Conservation (phyloP, 2,113 vertebrate species). For the Microcebus lehilahytsara region DNA sequence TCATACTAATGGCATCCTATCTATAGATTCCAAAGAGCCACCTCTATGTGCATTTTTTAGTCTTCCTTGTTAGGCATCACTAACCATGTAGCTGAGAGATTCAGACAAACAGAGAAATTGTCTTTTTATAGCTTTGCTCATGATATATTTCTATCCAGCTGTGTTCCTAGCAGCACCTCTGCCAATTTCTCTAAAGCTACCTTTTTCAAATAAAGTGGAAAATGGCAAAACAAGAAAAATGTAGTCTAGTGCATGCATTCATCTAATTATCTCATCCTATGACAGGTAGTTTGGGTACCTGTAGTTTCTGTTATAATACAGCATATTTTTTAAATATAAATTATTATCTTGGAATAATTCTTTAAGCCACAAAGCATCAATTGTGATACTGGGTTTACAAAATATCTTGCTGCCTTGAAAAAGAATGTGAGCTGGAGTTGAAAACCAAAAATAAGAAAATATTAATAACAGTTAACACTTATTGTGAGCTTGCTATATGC, state of each 20-base stretch:
- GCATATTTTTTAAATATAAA: background rate
- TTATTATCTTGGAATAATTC: background rate
- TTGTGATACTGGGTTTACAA: background rate
- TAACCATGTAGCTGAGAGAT: constrained; percentile 28
- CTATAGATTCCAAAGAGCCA: background rate
- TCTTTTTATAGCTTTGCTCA: constrained; percentile 42
- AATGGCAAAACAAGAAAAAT: constrained; percentile 36
- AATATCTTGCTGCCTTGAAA: background rate
- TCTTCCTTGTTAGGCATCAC: constrained; percentile 63
- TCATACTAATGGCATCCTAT: constrained; percentile 27
- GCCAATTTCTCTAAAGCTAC: constrained; percentile 35
- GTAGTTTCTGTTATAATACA: background rate
- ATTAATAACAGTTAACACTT: background rate
- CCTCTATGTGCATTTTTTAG: background rate
- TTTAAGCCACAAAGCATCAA: background rate
- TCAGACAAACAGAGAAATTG: background rate
- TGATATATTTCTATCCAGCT: constrained; percentile 44
- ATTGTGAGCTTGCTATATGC: background rate
- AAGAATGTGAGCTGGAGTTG: background rate
- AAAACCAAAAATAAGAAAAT: background rate
- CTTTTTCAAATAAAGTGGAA: constrained; percentile 42
- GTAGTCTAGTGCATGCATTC: background rate
- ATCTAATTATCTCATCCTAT: background rate
- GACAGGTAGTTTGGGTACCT: background rate
- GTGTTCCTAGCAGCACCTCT: constrained; percentile 37